Evolutionary conservation across 2,113 vertebrate species (phyloP), one percentile per base, ranked within the genome.

Genomic region (Clarias magur): DNA sequence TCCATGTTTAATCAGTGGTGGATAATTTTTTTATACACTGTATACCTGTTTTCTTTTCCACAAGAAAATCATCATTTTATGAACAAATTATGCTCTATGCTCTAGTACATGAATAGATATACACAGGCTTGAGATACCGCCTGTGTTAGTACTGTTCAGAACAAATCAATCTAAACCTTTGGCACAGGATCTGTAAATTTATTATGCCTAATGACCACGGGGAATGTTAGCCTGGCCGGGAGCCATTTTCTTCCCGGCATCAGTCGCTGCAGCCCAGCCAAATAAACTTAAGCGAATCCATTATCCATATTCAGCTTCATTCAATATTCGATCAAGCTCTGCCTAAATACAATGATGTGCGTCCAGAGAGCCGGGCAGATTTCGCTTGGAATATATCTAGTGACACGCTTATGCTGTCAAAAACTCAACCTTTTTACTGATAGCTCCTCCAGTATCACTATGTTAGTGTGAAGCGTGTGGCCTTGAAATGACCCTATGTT

Each of bases 261-360:
- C 23, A 25, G 79, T 80, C 79, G 86, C 85, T 90, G 88, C 88
- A 90, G 90, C 88, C 88, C 82, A 89, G 88, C 89, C 89, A 92
- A 94, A 94, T 94, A 92, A 92, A 67, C 90, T 94, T 94, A 94
- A 88, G 85, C 87, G 92, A 94, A 95, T 94, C 89, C 91, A 91
- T 94, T 94, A 92, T 89, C 88, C 84, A 90, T 92, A 90, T 92
- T 91, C 91, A 88, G n/a, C 87, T 76, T 89, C 91, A 93, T 93
- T 93, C 94, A 93, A 94, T 94, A 80, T 82, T 65, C 7, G 60
- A 67, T 42, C 30, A 21, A 79, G 48, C 65, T 65, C 80, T 82
- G 89, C 86, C 88, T 60, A 85, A 89, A 90, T 87, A 91, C 92
- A 87, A 89, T 94, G 92, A 94, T 93, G 92, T 92, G 87, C 90